Conservation (phyloP, 2,113 vertebrate genomes). For the Melanostigma gelatinosum region DNA sequence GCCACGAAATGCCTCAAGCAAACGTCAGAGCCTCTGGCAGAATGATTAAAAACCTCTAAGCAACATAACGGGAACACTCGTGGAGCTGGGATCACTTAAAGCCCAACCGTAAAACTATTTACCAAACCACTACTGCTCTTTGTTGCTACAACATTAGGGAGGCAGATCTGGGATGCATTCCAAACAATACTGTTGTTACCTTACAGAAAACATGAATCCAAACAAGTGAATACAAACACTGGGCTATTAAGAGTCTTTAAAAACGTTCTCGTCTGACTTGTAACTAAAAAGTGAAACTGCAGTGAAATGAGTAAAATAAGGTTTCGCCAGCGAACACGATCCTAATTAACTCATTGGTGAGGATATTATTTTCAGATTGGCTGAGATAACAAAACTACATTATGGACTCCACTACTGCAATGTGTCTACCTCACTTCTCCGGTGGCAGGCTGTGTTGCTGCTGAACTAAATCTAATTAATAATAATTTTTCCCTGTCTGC, state of each 20-base stretch:
- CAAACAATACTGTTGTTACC: not conserved
- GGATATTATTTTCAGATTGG: not conserved
- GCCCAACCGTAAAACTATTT: constrained; percentile 44
- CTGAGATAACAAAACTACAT: constrained; percentile 26
- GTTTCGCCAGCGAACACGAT: constrained; percentile 11
- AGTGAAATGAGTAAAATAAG: not conserved
- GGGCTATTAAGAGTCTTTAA: not conserved
- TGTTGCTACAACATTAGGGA: constrained; percentile 26
- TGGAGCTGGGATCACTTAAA: constrained; percentile 54
- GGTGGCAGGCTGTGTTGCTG: constrained; percentile 20
- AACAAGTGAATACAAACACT: not conserved
- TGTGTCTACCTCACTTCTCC: constrained; percentile 9
- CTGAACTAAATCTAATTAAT: constrained; percentile 61
- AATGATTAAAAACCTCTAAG: constrained; percentile 59
- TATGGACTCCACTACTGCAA: constrained; percentile 14
- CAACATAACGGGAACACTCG: constrained; percentile 54
- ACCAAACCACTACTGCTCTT: constrained; percentile 36
- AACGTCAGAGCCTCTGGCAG: constrained; percentile 61
- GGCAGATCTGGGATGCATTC: constrained; percentile 23
- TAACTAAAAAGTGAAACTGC: constrained; percentile 2
- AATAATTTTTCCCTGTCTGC: constrained; percentile 52
- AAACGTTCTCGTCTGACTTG: not conserved
- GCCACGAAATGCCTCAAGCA: constrained; percentile 62
- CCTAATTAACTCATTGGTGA: constrained; percentile 3
- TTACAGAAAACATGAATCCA: not conserved